Conservation (phyloP, 2,797 vertebrate genomes). For the Sebastes minor region DNA sequence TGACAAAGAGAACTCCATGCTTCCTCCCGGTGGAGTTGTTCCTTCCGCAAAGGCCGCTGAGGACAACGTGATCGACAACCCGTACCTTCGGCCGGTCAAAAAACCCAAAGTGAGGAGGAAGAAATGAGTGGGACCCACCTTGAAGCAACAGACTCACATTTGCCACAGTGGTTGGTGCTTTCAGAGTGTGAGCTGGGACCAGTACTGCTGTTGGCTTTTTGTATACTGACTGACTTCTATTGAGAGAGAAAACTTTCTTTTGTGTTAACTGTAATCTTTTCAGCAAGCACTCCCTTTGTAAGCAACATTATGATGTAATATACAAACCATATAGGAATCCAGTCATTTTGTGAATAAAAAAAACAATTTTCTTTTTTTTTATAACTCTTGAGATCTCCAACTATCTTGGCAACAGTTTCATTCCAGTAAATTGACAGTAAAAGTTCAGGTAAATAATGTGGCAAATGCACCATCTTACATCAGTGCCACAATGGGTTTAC, state of each 20-base stretch:
- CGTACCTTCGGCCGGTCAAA: constrained; percentile 95
- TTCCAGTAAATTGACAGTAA: background rate
- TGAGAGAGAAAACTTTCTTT: constrained; percentile 6
- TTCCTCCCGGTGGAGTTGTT: constrained; percentile 87
- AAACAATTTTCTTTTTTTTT: constrained; percentile 26
- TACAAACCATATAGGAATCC: constrained; percentile 13
- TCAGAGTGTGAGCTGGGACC: constrained; percentile 1
- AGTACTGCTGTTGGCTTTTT: constrained; percentile 12
- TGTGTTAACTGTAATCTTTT: constrained; percentile 23
- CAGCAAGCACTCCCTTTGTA: constrained; percentile 31
- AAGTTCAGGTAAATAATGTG: background rate
- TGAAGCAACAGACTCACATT: constrained; percentile 28
- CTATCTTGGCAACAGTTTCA: background rate
- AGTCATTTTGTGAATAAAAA: constrained; percentile 59
- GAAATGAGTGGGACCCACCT: constrained; percentile 83
- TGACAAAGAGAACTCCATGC: constrained; percentile 93
- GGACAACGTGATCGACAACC: constrained; percentile 95
- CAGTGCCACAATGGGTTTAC: background rate
- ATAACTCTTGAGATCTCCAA: background rate
- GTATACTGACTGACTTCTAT: constrained; percentile 4
- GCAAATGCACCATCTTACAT: background rate
- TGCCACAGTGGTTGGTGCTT: constrained; percentile 10
- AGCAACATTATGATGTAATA: constrained; percentile 15
- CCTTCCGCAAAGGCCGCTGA: constrained; percentile 87
- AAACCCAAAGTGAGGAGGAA: constrained; percentile 98